Percentiles rank a stretch among this genome's conserved stretches.
phyloP scores from a whole-genome alignment of 2,113 vertebrate species.

The Lipophrys pholis region DNA sequence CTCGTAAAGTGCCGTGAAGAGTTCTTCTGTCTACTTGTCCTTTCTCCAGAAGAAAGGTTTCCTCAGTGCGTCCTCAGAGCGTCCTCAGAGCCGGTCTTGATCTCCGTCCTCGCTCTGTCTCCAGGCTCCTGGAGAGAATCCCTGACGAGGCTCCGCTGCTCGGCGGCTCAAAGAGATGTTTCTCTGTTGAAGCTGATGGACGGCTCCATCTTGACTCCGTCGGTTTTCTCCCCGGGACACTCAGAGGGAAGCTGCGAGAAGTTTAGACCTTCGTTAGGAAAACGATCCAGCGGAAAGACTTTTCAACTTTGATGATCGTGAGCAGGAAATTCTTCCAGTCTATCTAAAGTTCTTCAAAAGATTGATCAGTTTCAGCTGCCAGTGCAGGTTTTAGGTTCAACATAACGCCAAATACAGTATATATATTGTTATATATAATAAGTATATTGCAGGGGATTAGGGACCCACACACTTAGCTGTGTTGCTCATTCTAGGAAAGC shows the following conservation, averaged over 20 bases:
- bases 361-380: no score
- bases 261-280: neutral
- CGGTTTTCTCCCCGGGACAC: constrained; percentile 42
- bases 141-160: neutral
- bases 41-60: no score
- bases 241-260: constrained; percentile 62
- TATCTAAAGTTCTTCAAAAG: no score
- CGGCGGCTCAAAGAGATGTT: constrained; percentile 71
- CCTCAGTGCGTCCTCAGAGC: no score
- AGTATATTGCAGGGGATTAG: no score
- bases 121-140: neutral
- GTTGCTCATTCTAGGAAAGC: no score
- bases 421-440: no score
- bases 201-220: constrained; percentile 40
- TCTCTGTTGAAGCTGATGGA: constrained; percentile 71
- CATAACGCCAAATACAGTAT: no score
- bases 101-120: neutral
- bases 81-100: no score
- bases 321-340: neutral
- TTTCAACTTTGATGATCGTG: no score
- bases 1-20: constrained; percentile 9
- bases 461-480: no score
- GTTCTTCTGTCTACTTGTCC: neutral
- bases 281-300: neutral
- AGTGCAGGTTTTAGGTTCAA: no score